These are phyloP conservation scores for Andrena flavipes DNA, from an alignment of 2,888 invertebrate genomes.

Conservation along the genomic window DNA sequence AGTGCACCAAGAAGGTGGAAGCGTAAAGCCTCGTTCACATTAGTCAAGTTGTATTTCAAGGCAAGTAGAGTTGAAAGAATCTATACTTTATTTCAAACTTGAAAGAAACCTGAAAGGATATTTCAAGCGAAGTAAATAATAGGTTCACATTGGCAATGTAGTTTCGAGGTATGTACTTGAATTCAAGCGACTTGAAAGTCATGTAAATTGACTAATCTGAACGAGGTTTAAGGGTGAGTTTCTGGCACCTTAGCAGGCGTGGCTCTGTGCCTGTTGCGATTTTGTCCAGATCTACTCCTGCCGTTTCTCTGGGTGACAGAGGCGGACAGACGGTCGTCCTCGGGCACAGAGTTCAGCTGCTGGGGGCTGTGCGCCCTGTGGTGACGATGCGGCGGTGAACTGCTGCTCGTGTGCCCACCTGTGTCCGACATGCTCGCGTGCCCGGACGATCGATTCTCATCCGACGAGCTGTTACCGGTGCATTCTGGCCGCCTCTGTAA, in stretches of 20 bases:
- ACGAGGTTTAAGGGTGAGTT: neutral
- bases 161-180: too few species aligned
- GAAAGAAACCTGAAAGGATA: too few species aligned
- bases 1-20: too few species aligned
- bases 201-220: too few species aligned
- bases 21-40: too few species aligned
- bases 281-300: slow-evolving; percentile 88
- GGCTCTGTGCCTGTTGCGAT: slow-evolving; percentile 88
- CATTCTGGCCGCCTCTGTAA: slow-evolving; percentile 87
- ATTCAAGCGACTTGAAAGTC: too few species aligned
- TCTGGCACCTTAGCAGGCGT: slow-evolving; percentile 87
- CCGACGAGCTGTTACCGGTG: slow-evolving; percentile 93
- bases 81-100: too few species aligned
- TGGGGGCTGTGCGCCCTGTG: slow-evolving; percentile 85
- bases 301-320: slow-evolving; percentile 89
- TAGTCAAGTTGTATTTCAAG: too few species aligned
- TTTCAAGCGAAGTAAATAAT: too few species aligned
- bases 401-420: slow-evolving; percentile 87
- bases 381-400: slow-evolving; percentile 87
- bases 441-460: slow-evolving; percentile 96
- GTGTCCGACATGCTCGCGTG: slow-evolving; percentile 98
- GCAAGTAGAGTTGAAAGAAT: too few species aligned
- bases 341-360: slow-evolving; percentile 87
- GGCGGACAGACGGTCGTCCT: slow-evolving; percentile 88
- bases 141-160: too few species aligned